phyloP scores from a whole-genome alignment of 2,113 vertebrate species.

The Ailuropoda melanoleuca region DNA sequence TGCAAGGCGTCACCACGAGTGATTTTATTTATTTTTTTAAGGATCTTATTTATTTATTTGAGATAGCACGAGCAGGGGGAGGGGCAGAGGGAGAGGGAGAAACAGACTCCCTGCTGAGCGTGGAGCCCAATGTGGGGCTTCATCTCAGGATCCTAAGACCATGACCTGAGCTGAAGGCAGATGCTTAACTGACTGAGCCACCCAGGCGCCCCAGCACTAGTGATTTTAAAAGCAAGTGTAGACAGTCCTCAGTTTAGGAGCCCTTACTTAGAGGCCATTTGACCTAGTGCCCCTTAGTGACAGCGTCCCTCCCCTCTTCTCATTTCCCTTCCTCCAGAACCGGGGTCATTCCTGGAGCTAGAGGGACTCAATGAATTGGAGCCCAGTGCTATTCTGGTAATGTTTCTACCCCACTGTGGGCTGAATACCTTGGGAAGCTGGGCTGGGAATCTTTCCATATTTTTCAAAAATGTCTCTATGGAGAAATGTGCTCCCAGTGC shows the following conservation, averaged over 20 bases:
- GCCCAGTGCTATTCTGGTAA: not conserved
- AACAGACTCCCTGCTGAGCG: not conserved
- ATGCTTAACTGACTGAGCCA: no score
- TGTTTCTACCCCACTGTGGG: not conserved
- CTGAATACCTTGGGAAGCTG: not conserved
- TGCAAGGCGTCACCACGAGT: not conserved
- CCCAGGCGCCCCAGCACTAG: not conserved
- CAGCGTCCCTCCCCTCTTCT: rapidly evolving
- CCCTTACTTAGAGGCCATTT: not conserved
- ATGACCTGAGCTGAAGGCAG: no score
- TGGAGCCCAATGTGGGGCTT: not conserved
- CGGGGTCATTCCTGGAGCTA: not conserved
- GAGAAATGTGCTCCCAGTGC: not conserved
- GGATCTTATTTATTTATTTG: not conserved
- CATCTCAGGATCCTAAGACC: not conserved
- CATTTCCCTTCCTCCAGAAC: not conserved
- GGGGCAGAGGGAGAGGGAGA: not conserved
- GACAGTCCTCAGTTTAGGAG: not conserved
- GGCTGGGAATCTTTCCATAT: not conserved
- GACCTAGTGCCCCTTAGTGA: not conserved
- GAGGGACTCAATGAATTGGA: not conserved
- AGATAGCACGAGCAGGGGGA: not conserved
- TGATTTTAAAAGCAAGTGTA: not conserved
- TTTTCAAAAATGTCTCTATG: constrained; percentile 12
- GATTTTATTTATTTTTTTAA: not conserved